Base-by-base conservation (phyloP, 2,113 vertebrate species). In the Gobius niger region DNA sequence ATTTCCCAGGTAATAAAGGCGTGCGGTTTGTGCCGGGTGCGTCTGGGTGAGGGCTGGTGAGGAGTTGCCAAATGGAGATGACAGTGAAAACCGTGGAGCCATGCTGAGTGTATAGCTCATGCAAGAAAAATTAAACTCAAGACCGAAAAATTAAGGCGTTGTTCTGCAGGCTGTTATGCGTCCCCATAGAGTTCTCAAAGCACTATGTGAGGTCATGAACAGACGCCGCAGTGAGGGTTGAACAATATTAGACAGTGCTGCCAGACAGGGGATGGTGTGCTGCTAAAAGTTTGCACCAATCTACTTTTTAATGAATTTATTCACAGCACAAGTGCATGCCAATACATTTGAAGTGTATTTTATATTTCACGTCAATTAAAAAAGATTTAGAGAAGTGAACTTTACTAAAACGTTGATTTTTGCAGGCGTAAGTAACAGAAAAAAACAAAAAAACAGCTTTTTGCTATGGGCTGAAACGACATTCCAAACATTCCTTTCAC, bases 111-210 rank as follows among this genome's bases (percentile, higher is more conserved):
- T 93, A 91, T 89, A 66, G 86, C 93, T 91, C 92, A 91, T 88
- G 92, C 91, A 93, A 94, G 83, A 94, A 95, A 94, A 94, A 96
- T 95, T 94, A 93, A 94, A 94, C 89, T 87, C 63, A 72, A 91
- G 88, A 91, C 90, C 93, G 77, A 84, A 86, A 96, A 85, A 85
- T 83, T 67, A 75, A 77, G 88, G 86, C 80, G 75, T 92, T 71
- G 62, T 92, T 91, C 91, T 90, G 87, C 85, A 90, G 90, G 79
- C 83, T 89, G 85, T 89, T 94, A 91, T 93, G 89, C 87, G 79
- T 91, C 87, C 90, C 93, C 73, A 63, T 81, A 86, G 92, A 91
- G 86, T 87, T 87, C 94, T 82, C 90, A 34, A 34, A 34, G 24
- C 24, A 4, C 24, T 3, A 34, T 34, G 24, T 34, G 24, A 34